Evolutionary conservation across 2,113 vertebrate genomes (phyloP).

Genomic region (Prunella fulvescens): DNA sequence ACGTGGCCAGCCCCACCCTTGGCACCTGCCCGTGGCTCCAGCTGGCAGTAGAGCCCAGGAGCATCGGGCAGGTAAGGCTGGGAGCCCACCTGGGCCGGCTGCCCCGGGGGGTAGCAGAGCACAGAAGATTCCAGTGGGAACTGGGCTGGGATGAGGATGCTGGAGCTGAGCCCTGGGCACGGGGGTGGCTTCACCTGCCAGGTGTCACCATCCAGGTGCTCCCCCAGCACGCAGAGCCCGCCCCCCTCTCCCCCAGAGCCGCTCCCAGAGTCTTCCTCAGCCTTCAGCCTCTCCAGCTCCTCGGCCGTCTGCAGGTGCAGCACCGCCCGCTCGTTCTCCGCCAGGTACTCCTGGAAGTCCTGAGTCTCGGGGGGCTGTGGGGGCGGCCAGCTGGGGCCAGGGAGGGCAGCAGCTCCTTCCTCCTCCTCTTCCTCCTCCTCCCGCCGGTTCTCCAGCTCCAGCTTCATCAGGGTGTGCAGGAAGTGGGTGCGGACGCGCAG

Average conservation of each 20-base stretch:
- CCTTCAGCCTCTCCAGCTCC: conserved; percentile 88
- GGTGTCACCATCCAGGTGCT: conserved; percentile 49
- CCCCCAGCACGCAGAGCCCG: conserved; percentile 78
- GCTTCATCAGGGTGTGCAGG: conserved; percentile 98
- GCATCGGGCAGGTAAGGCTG: conserved; percentile 78
- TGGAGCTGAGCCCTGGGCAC: conserved; percentile 64
- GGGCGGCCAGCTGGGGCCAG: conserved; percentile 51
- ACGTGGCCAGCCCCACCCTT: conserved; percentile 5
- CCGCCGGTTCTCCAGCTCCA: conserved; percentile 88
- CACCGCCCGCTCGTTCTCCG: conserved; percentile 87
- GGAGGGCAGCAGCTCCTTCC: conserved; percentile 18
- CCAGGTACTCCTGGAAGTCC: conserved; percentile 82
- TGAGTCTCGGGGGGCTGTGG: conserved; percentile 67
- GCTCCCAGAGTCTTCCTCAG: conserved; percentile 80
- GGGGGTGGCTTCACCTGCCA: neutral
- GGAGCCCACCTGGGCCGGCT: conserved; percentile 53
- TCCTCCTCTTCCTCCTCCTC: neutral
- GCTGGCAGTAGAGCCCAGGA: conserved; percentile 84
- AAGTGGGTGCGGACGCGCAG: conserved; percentile 95
- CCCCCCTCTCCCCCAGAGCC: conserved; percentile 72
- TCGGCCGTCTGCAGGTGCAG: conserved; percentile 93
- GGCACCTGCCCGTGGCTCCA: conserved; percentile 72
- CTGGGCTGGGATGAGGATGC: conserved; percentile 84
- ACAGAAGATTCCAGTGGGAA: conserved; percentile 83
- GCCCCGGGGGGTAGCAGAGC: conserved; percentile 81